Evolutionary conservation across 1,140 invertebrate genomes (phyloP), one percentile per base, ranked within the genome.

Genomic region (Probaryconus sp.): DNA sequence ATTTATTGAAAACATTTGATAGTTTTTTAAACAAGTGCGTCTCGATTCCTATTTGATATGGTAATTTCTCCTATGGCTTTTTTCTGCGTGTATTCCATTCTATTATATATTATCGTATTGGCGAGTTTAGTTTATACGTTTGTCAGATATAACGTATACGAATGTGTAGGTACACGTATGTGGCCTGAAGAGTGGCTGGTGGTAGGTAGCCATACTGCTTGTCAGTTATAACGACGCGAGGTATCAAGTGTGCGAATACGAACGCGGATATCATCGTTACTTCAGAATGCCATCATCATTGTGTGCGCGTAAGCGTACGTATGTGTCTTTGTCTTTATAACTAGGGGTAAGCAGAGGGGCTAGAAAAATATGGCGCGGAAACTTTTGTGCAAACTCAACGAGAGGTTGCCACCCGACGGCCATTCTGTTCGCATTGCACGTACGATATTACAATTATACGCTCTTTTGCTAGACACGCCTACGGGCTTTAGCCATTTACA

Each of bases 341-440:
- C 72, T 63, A 69, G 72, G 64, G 64, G 72, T 51, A 47, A 47
- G 65, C 72, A 61, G 72, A 65, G 65, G 72, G 72, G 72, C 65
- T 76, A 65, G 64, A 70, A 70, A 76, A 76, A 76, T 76, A 76
- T 76, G 72, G 72, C 72, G 72, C 51, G 53, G 65, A 70, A 70
- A 68, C 72, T 69, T 76, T 70, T 76, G 72, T 76, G 72, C 72
- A 76, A 70, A 75, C 72, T 50, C 51, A 51, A 75, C 64, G 64
- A 75, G 72, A 68, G 72, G 58, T 63, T 67, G 72, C 71, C 53
- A 64, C 45, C 72, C 72, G 65, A 76, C 65, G 72, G 72, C 72
- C 72, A 76, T 76, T 70, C 72, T 70, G 65, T 70, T 60, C 72
- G 63, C 58, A 60, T 67, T 69, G 72, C 72, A 65, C 55, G 35